phyloP scores from a whole-genome alignment of 1,140 invertebrate species.

The Zaprionus camerounensis region DNA sequence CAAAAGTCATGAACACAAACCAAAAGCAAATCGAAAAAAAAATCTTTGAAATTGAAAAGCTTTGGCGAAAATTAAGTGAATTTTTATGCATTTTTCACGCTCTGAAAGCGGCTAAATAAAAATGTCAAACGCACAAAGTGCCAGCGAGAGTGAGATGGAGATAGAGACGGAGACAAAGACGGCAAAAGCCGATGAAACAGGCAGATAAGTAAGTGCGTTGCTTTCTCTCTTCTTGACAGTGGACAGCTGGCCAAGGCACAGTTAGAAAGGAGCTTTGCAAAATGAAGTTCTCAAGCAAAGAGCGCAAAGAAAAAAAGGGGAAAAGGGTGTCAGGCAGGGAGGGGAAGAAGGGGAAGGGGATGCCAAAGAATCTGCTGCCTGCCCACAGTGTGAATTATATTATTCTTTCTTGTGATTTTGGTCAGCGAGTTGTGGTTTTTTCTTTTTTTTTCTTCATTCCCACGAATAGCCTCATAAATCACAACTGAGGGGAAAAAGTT shows the following conservation, averaged over 20 bases:
- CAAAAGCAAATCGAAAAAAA: slow-evolving; percentile 5
- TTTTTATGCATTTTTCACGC: slow-evolving; percentile 83
- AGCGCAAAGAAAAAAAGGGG: neutral
- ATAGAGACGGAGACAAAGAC: neutral
- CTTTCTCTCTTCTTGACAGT: slow-evolving; percentile 59
- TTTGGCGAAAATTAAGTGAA: slow-evolving; percentile 77
- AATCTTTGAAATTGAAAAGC: slow-evolving; percentile 61
- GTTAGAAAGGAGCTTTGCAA: slow-evolving; percentile 39
- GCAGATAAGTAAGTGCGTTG: slow-evolving; percentile 71
- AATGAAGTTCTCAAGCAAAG: slow-evolving; percentile 45
- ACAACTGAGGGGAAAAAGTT: slow-evolving; percentile 25
- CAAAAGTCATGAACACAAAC: slow-evolving; percentile 58
- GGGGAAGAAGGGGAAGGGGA: neutral
- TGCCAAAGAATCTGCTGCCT: slow-evolving; percentile 31
- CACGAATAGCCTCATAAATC: slow-evolving; percentile 36
- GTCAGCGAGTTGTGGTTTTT: slow-evolving; percentile 39
- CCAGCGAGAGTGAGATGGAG: neutral
- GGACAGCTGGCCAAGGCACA: slow-evolving; percentile 64
- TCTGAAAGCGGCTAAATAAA: slow-evolving; percentile 80
- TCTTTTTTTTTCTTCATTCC: neutral
- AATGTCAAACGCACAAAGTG: slow-evolving; percentile 78
- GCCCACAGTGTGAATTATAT: slow-evolving; percentile 38
- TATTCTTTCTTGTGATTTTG: slow-evolving; percentile 39
- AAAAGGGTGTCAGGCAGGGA: neutral
- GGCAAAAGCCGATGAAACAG: slow-evolving; percentile 52